Percentiles rank a stretch among this genome's conserved stretches.
These are phyloP conservation scores for Lacanobia oleracea DNA, from an alignment of 2,888 invertebrate species.

Conservation along the genomic window DNA sequence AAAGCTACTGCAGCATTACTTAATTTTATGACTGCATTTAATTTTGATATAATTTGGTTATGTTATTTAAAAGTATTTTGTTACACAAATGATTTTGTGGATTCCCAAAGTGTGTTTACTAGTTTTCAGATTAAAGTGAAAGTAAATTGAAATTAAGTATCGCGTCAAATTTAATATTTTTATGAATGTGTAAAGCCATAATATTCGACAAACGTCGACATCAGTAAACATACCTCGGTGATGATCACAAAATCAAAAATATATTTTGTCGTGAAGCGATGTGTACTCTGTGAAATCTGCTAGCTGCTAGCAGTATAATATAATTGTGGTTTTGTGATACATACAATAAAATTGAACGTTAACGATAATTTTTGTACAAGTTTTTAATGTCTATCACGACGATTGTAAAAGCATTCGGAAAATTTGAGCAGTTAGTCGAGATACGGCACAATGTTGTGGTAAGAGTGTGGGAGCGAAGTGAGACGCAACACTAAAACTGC, in stretches of 20 bases:
- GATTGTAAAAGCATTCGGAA: slow-evolving; percentile 70
- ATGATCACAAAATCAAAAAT: slow-evolving; percentile 77
- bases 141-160: slow-evolving; percentile 7
- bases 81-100: slow-evolving; percentile 76
- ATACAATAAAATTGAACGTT: slow-evolving; percentile 88
- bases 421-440: slow-evolving; percentile 69
- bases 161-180: slow-evolving; percentile 17
- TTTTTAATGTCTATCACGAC: slow-evolving; percentile 78
- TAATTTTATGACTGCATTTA: slow-evolving; percentile 82
- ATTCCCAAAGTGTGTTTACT: slow-evolving; percentile 73
- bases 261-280: slow-evolving; percentile 79
- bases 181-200: slow-evolving; percentile 28
- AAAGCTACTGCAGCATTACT: slow-evolving; percentile 85
- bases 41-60: slow-evolving; percentile 80
- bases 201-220: slow-evolving; percentile 17
- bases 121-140: slow-evolving; percentile 45
- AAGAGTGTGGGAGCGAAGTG: slow-evolving; percentile 63
- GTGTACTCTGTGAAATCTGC: slow-evolving; percentile 84
- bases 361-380: slow-evolving; percentile 86
- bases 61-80: slow-evolving; percentile 81
- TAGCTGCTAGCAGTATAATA: slow-evolving; percentile 89
- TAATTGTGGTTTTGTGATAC: slow-evolving; percentile 89
- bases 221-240: slow-evolving; percentile 70
- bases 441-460: slow-evolving; percentile 61
- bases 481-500: slow-evolving; percentile 83